Percentiles rank a stretch among this genome's conserved stretches.
Conservation (phyloP, 1,140 invertebrate species). For the Orius insidiosus region DNA sequence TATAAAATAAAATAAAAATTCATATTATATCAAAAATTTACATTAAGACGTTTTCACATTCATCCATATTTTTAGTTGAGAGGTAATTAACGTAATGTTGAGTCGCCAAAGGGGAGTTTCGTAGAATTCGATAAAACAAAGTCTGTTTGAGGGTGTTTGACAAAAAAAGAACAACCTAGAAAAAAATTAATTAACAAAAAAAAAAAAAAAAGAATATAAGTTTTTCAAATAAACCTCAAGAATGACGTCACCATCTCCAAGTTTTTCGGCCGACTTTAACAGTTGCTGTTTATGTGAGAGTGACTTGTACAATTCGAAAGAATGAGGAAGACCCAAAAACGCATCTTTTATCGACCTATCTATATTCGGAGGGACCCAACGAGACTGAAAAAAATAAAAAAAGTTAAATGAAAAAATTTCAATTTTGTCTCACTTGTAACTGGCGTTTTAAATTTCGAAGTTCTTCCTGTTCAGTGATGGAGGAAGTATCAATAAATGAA, state of each 20-base stretch:
- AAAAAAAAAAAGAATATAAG: constrained; percentile 8
- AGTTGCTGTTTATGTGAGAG: constrained; percentile 31
- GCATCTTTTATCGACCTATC: constrained; percentile 28
- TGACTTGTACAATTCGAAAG: constrained; percentile 33
- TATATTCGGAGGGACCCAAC: constrained; percentile 22
- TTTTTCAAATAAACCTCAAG: constrained; percentile 25
- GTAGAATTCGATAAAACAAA: constrained; percentile 29
- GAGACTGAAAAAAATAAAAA: constrained; percentile 18
- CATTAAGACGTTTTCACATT: too few relatives aligned
- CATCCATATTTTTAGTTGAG: constrained; percentile 24
- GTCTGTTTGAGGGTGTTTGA: constrained; percentile 31
- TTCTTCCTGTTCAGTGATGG: constrained; percentile 16
- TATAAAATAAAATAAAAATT: constrained; percentile 12
- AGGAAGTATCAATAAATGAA: constrained; percentile 3
- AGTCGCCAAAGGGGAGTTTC: constrained; percentile 28
- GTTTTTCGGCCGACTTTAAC: constrained; percentile 29
- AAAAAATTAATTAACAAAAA: constrained; percentile 15
- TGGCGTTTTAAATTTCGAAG: constrained; percentile 16
- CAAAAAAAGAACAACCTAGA: constrained; percentile 33
- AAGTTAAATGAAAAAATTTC: too few relatives aligned
- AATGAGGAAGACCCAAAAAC: constrained; percentile 28
- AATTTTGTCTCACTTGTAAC: constrained; percentile 13
- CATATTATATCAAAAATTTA: constrained; percentile 4
- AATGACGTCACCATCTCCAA: constrained; percentile 35
- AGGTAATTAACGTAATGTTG: constrained; percentile 33